Evolutionary conservation across 2,888 invertebrate species (phyloP), one percentile per base, ranked within the genome.

Genomic region (Molanna angustata): DNA sequence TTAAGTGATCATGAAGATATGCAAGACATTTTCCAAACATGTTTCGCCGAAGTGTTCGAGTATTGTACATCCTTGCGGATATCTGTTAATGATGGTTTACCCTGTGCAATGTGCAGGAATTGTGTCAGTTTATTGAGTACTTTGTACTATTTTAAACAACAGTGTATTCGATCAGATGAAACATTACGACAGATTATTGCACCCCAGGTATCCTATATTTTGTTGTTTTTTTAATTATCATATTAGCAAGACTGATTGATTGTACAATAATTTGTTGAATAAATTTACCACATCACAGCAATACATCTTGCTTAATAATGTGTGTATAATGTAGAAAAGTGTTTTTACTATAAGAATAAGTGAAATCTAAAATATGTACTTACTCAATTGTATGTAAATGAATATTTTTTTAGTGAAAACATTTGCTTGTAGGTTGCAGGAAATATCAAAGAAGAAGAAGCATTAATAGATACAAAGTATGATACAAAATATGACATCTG

Each of bases 141-240:
- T n/a, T 37, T 45, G 11, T 54, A 49, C 17, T 49, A 44, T 32
- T 54, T 54, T 14, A 54, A 54, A 45, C 49, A 54, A 19, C 49
- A 49, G 16, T 54, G 54, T 11, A 44, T 46, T 13, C 22, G 49
- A 17, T 49, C 49, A 37, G 53, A 53, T 37, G 49, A 44, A 49
- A 49, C 49, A 13, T 21, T 53, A 16, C 13, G 32, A 53, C 48
- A 53, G 31, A 52, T 52, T 22, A 46, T 52, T 4, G 44, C 45
- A n/a, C 52, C 46, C 1, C 53, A 53, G 47, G 53, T 53, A 16
- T 33, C 18, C n/a, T n/a, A n/a, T n/a, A n/a, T n/a, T n/a, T n/a
- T n/a, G n/a, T n/a, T n/a, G n/a, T n/a, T n/a, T n/a, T n/a, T n/a
- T n/a, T n/a, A n/a, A n/a, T n/a, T n/a, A n/a, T n/a, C n/a, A n/a